These are phyloP conservation scores for Gymnarchus niloticus DNA, from an alignment of 2,113 vertebrate species.

Conservation along the genomic window DNA sequence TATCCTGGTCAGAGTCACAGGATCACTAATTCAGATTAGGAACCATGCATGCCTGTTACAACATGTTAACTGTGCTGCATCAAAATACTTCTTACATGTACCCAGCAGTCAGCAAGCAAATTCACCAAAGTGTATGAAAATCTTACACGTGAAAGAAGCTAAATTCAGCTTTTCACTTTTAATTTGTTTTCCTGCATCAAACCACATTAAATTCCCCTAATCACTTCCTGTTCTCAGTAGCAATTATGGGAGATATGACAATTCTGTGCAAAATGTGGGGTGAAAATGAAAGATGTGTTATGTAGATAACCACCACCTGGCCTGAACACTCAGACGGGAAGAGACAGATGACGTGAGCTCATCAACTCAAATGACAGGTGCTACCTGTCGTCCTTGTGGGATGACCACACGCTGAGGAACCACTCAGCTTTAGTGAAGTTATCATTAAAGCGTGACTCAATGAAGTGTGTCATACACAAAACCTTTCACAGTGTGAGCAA, in stretches of 20 bases:
- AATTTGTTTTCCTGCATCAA: not conserved
- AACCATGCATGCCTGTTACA: conserved; percentile 38
- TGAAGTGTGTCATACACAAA: not conserved
- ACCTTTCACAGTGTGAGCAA: not conserved
- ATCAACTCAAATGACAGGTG: not conserved
- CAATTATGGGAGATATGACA: not conserved
- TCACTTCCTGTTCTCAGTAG: not conserved
- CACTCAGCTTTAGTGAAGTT: not conserved
- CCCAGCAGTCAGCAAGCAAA: not conserved
- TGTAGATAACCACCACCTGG: not conserved
- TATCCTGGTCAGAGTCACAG: too few species aligned
- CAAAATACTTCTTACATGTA: not conserved
- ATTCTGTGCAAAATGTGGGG: not conserved
- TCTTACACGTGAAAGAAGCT: not conserved
- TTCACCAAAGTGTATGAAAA: not conserved
- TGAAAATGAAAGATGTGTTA: not conserved
- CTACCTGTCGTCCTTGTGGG: not conserved
- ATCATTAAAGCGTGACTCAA: not conserved
- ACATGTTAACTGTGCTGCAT: conserved; percentile 39
- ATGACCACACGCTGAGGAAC: not conserved
- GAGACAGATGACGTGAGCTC: not conserved
- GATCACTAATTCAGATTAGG: too few species aligned
- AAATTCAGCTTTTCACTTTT: not conserved
- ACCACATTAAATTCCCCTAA: not conserved
- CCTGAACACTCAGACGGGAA: not conserved